Evolutionary conservation across 2,113 vertebrate genomes (phyloP).

Genomic region (Clinocottus analis): DNA sequence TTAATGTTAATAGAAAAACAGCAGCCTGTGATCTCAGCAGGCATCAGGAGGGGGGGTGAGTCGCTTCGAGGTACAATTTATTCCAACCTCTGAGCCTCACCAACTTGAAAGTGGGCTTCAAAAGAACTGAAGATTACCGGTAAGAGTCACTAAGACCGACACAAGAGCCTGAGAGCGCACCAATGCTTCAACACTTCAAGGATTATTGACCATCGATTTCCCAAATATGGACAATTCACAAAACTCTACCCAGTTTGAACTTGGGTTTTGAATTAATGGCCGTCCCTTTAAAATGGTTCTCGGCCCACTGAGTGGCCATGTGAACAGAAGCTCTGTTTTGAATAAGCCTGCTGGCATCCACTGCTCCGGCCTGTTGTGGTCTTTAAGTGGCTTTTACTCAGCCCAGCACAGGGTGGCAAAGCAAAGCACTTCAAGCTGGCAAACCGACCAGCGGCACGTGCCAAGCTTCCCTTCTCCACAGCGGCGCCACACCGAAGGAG

Average conservation of each 20-base stretch:
- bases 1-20: constrained; percentile 82
- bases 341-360: constrained; percentile 50
- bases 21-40: constrained; percentile 84
- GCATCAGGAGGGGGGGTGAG: constrained; percentile 69
- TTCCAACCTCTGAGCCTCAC: constrained; percentile 76
- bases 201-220: constrained; percentile 60
- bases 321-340: constrained; percentile 55
- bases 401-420: constrained; percentile 63
- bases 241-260: constrained; percentile 29
- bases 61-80: constrained; percentile 82
- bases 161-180: constrained; percentile 38
- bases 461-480: constrained; percentile 58
- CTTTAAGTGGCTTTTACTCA: constrained; percentile 70
- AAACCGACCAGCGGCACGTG: constrained; percentile 40
- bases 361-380: constrained; percentile 48
- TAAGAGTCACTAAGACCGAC: constrained; percentile 59
- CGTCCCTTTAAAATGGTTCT: constrained; percentile 33
- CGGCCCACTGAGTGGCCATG: constrained; percentile 32
- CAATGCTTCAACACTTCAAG: constrained; percentile 69
- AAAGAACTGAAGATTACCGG: constrained; percentile 74
- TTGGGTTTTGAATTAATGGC: constrained; percentile 32
- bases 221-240: constrained; percentile 49
- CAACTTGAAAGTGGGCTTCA: constrained; percentile 82
- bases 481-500: constrained; percentile 52
- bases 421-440: constrained; percentile 64